phyloP scores from a whole-genome alignment of 2,888 invertebrate genomes.

The Mystacides longicornis region DNA sequence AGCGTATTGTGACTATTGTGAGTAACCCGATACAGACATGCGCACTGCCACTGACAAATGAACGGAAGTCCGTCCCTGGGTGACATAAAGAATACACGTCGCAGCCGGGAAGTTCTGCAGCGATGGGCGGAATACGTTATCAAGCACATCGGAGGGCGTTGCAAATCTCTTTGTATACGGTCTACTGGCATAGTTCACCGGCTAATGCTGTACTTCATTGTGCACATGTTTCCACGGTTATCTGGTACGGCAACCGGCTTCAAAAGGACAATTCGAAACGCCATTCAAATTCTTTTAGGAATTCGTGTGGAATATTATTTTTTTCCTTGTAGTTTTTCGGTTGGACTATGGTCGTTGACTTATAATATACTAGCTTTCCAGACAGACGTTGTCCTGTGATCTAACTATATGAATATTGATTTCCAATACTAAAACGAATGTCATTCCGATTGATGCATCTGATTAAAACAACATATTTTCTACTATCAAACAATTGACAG shows the following conservation, averaged over 20 bases:
- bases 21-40: slow-evolving; percentile 10
- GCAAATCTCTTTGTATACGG: background rate
- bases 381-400: too few species aligned
- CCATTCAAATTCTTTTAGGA: background rate
- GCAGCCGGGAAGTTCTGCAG: background rate
- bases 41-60: slow-evolving; percentile 1
- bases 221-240: background rate
- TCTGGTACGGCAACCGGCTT: background rate
- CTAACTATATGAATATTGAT: too few species aligned
- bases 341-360: too few species aligned
- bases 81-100: background rate
- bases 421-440: too few species aligned
- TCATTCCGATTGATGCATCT: too few species aligned
- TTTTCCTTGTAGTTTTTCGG: too few species aligned
- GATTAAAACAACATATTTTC: too few species aligned
- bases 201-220: background rate
- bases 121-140: background rate
- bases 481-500: too few species aligned
- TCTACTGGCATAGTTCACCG: background rate
- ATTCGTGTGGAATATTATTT: too few species aligned
- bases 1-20: background rate
- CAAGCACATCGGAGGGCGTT: background rate
- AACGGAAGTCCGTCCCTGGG: slow-evolving; percentile 1
- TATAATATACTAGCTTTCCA: too few species aligned
- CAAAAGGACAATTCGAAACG: background rate